phyloP scores from a whole-genome alignment of 2,888 invertebrate species.

The Oegoconia quadripuncta region DNA sequence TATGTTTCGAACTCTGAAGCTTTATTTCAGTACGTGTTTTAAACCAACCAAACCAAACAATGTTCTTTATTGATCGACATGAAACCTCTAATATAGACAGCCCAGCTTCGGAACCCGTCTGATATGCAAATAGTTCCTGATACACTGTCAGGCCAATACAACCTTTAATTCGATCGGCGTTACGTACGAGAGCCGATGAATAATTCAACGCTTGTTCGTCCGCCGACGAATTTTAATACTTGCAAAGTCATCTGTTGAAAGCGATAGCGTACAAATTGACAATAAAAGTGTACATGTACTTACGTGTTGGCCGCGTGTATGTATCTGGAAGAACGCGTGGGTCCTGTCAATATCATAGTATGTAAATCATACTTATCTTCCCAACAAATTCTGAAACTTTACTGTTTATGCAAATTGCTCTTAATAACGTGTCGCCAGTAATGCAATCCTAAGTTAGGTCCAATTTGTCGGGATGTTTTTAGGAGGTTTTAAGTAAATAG shows the following conservation, averaged over 20 bases:
- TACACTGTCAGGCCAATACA: conserved; percentile 43
- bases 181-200: conserved; percentile 47
- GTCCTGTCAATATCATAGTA: too few species aligned
- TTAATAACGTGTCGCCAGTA: too few species aligned
- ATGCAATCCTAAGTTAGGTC: too few species aligned
- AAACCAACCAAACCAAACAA: neutral
- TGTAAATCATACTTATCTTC: too few species aligned
- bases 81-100: conserved; percentile 27
- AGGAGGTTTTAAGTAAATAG: too few species aligned
- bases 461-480: too few species aligned
- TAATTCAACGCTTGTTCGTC: conserved; percentile 51
- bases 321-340: too few species aligned
- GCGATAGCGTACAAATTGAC: conserved; percentile 29
- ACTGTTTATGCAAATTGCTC: too few species aligned
- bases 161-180: conserved; percentile 57
- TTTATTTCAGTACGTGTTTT: neutral
- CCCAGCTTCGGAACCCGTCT: conserved; percentile 38
- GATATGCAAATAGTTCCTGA: conserved; percentile 60
- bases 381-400: too few species aligned
- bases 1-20: too few species aligned
- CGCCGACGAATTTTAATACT: conserved; percentile 48
- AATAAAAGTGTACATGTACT: conserved; percentile 28
- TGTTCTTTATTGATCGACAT: conserved; percentile 15
- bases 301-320: too few species aligned
- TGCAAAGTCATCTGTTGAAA: conserved; percentile 35